Evolutionary conservation across 2,797 vertebrate genomes (phyloP).

Genomic region (Chrysocyon brachyurus): DNA sequence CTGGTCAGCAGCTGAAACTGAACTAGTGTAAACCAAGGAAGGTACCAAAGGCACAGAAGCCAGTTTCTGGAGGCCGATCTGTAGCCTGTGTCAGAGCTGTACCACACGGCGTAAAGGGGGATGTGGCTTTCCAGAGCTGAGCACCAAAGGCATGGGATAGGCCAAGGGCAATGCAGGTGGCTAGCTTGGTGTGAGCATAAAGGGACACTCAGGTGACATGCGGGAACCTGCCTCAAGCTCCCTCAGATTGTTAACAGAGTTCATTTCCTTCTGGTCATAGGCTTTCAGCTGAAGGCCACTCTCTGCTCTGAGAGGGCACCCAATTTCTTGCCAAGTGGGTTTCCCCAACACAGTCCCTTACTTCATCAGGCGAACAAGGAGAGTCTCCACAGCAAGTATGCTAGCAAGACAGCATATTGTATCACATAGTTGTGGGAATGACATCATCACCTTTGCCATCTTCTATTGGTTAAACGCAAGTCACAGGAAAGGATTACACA

Average conservation of each 20-base stretch:
- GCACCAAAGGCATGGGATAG: background rate
- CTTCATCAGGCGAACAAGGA: background rate
- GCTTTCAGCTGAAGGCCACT: background rate
- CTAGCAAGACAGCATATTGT: background rate
- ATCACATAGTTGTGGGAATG: background rate
- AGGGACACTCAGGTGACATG: background rate
- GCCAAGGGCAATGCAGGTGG: background rate
- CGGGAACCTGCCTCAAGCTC: background rate
- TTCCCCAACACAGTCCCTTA: background rate
- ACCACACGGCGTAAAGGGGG: background rate
- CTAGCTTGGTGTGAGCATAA: background rate
- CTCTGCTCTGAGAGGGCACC: background rate
- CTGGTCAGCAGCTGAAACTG: background rate
- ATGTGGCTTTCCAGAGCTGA: too few relatives aligned
- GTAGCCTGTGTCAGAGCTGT: background rate
- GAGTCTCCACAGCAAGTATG: background rate
- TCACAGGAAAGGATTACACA: background rate
- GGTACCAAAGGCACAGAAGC: background rate
- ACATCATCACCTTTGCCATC: background rate
- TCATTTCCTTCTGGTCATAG: background rate
- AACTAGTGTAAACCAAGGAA: background rate
- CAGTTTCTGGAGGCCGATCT: background rate
- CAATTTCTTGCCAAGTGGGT: background rate
- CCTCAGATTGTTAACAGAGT: background rate
- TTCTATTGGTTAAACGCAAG: background rate